Evolutionary conservation across 2,113 vertebrate species (phyloP), one percentile per base, ranked within the genome.

Genomic region (Pedetes capensis): DNA sequence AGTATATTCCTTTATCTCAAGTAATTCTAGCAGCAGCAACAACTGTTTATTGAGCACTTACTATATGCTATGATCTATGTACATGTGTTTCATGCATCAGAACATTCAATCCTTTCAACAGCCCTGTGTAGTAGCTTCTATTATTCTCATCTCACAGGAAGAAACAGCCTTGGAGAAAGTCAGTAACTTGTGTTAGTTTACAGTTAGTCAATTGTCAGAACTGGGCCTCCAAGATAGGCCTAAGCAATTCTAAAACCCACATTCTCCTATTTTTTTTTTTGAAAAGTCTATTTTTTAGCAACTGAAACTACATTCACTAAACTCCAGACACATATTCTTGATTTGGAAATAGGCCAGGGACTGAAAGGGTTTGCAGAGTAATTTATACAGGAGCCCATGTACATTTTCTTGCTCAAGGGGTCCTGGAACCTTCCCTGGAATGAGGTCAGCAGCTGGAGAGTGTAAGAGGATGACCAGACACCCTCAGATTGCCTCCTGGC

Each of bases 401-500:
- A 75, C n/a, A 23, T 47, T 79, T 83, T 83, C 79, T 94, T 91
- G 95, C 93, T 84, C 39, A 59, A 88, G 59, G 69, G 72, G 27
- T 93, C 96, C 93, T 86, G 57, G 83, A 91, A 92, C 55, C 68
- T 96, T 95, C 76, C 34, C 51, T 69, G 87, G 61, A 94, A 89
- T 92, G 76, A 96, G 93, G 90, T 85, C 93, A 91, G 89, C 91
- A 89, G 81, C 86, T 93, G 75, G 83, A 95, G 75, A 71, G 80
- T 8, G 16, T 61, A 71, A 87, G 39, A 96, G 39, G 74, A 80
- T 32, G 83, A 92, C 42, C 82, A 88, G 94, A 96, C 32, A 69
- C 82, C 55, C 47, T 42, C 49, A 23, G 6, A 80, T 29, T 8
- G 13, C 3, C 81, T 87, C 27, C 71, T 68, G 44, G 87, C 6